phyloP scores from a whole-genome alignment of 1,140 invertebrate genomes.

The Tenebrio molitor region DNA sequence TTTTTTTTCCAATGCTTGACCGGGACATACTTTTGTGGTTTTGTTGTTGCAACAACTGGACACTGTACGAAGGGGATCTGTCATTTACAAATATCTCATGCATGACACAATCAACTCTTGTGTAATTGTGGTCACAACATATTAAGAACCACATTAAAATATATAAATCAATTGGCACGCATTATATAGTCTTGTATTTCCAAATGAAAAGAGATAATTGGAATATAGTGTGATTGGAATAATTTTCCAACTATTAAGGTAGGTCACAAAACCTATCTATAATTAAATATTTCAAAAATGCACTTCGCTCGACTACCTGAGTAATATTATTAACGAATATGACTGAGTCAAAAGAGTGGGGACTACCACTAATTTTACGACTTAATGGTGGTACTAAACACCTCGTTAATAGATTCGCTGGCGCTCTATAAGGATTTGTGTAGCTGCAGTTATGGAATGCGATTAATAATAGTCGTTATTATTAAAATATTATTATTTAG shows the following conservation, averaged over 20 bases:
- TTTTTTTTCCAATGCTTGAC: no score
- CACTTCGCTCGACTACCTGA: no score
- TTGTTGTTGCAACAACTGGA: no score
- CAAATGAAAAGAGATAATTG: neutral
- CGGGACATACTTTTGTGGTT: no score
- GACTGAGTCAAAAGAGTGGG: no score
- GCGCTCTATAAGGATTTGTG: no score
- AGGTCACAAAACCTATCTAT: neutral
- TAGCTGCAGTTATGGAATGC: no score
- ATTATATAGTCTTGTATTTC: neutral
- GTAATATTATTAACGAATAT: no score
- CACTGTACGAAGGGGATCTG: no score
- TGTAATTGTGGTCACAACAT: neutral
- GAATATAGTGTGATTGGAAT: neutral
- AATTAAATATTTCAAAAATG: no score
- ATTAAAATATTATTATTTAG: no score
- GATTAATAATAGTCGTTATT: no score
- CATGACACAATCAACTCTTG: neutral
- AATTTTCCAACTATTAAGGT: neutral
- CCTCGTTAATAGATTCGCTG: neutral
- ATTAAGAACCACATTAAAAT: neutral
- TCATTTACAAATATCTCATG: neutral
- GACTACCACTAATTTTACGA: neutral
- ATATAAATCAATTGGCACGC: neutral
- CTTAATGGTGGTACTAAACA: neutral